Evolutionary conservation across 2,888 invertebrate species (phyloP), one percentile per base, ranked within the genome.

Genomic region (Galerucella pusilla): DNA sequence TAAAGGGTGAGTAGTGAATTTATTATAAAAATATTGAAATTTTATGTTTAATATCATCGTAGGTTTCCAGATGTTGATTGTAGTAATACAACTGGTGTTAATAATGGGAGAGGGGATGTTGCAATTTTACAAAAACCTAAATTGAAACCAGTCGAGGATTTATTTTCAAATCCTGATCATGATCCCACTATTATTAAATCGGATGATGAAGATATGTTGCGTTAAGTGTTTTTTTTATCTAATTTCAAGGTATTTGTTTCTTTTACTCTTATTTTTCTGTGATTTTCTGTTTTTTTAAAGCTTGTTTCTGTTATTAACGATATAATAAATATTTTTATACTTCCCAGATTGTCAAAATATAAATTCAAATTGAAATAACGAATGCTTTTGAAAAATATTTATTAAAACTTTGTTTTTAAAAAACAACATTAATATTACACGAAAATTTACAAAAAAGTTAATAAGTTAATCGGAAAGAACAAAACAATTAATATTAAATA

Each of bases 41-140:
- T 71, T 66, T 42, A 4, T 42, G 7, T 5, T 7, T 42, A 73
- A 68, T 66, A n/a, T 49, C 20, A 20, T 82, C 82, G 54, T 76
- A 88, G 88, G 25, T 77, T 86, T 73, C 83, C 86, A n/a, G 81
- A 85, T 73, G 73, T 87, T 28, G 79, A 78, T 45, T 75, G 81
- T 28, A 80, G 82, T 45, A 78, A 81, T 74, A 64, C 85, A 11
- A 82, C 74, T 60, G 86, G 86, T 25, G 72, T 75, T 60, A 83
- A 85, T 71, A 87, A 86, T 75, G 68, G 69, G 12, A 86, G 85
- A 79, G 85, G 85, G 1, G 84, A 87, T 80, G 85, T 85, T 28
- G 76, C 84, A 25, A 85, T 87, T 49, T 84, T 85, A 65, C 80
- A 82, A 46, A 83, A 80, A 75, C 73, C 79, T 20, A 83, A 83